Evolutionary conservation across 53 echinoderm and acorn worm species (phyloP).

Genomic region (Henricia sp.): DNA sequence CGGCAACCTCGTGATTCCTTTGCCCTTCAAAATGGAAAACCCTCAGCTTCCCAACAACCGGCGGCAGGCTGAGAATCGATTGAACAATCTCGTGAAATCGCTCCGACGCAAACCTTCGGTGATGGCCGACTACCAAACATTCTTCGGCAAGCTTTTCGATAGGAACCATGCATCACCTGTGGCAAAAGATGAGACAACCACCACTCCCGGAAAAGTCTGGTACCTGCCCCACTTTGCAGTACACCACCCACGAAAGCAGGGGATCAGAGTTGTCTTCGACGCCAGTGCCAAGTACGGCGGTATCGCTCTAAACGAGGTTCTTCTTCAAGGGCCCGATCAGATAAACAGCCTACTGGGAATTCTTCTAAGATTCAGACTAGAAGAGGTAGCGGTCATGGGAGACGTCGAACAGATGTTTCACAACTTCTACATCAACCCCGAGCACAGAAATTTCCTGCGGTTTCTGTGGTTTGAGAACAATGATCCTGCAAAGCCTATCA

Average conservation of each 20-base stretch:
- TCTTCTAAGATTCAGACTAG: conserved; percentile 58
- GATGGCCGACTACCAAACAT: conserved; percentile 12
- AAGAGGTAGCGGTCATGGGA: conserved; percentile 64
- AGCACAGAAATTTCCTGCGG: conserved; percentile 60
- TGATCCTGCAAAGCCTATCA: conserved; percentile 24
- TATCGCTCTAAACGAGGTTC: conserved; percentile 51
- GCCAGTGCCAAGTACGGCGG: conserved; percentile 48
- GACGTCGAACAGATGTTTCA: conserved; percentile 79
- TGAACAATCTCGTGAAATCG: not conserved
- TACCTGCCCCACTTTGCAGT: conserved; percentile 69
- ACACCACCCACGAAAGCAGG: conserved; percentile 34
- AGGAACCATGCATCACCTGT: conserved; percentile 36
- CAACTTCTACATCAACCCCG: conserved; percentile 60
- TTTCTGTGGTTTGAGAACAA: conserved; percentile 71
- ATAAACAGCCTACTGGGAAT: conserved; percentile 66
- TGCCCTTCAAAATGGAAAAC: not conserved
- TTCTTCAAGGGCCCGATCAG: conserved; percentile 71
- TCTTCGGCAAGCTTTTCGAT: conserved; percentile 8
- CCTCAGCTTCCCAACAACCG: conserved; percentile 26
- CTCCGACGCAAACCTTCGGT: conserved; percentile 17
- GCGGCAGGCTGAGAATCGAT: not conserved
- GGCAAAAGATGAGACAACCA: not conserved
- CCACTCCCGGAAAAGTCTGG: conserved; percentile 17
- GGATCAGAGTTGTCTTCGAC: conserved; percentile 61
- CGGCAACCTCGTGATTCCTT: conserved; percentile 45